A percentile compares a stretch with the other conserved stretches of the same genome.
phyloP scores from a whole-genome alignment of 2,888 invertebrate genomes.

The Luperina testacea region DNA sequence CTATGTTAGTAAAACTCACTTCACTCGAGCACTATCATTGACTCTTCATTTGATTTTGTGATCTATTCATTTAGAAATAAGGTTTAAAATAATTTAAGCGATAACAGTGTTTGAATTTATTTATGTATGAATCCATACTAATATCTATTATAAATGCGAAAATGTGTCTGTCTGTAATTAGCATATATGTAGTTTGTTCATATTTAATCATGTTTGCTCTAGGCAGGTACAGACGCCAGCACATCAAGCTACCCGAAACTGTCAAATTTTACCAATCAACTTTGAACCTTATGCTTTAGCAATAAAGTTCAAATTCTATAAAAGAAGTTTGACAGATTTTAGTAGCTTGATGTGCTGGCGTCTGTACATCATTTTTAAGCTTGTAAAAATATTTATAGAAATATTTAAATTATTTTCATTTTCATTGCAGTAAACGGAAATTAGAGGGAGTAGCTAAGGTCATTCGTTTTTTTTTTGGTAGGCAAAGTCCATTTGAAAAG shows the following conservation, averaged over 20 bases:
- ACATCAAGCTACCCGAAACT: no score
- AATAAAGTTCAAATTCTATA: no score
- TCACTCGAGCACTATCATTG: no score
- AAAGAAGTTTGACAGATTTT: no score
- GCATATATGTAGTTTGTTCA: neutral
- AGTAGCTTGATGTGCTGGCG: no score
- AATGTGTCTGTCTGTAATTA: neutral
- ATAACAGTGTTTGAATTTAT: neutral
- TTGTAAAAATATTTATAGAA: neutral
- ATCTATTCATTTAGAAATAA: conserved; percentile 22
- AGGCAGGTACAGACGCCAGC: neutral
- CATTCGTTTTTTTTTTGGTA: neutral
- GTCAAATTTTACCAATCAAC: no score
- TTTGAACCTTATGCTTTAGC: no score
- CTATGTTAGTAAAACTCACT: no score
- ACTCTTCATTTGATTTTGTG: conserved; percentile 1
- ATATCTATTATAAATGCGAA: no score
- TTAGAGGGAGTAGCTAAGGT: neutral
- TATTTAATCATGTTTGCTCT: conserved; percentile 22
- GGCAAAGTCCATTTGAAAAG: neutral
- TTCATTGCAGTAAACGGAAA: neutral
- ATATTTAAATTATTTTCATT: neutral
- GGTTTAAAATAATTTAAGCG: conserved; percentile 3
- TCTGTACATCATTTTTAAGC: neutral
- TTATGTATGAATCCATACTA: no score